Conservation (phyloP, 2,113 vertebrate species). For the Hyla sarda region DNA sequence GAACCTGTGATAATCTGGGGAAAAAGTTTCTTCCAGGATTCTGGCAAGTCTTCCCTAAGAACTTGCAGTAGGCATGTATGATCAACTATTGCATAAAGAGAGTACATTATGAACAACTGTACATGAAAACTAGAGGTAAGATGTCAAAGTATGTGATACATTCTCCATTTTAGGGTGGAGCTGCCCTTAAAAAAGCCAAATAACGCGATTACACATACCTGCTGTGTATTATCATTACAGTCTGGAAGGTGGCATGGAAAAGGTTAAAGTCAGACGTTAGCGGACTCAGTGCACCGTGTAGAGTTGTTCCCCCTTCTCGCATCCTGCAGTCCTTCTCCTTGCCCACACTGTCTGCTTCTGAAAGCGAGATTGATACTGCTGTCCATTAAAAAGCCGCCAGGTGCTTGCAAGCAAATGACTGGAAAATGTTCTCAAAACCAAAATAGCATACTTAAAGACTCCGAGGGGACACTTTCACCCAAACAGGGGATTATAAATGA, state of each 20-base stretch:
- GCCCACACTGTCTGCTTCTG: constrained; percentile 30
- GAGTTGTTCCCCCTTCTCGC: neutral
- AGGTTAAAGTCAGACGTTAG: constrained; percentile 30
- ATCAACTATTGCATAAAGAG: too few species aligned
- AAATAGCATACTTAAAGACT: constrained; percentile 52
- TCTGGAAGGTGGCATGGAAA: neutral
- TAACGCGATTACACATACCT: neutral
- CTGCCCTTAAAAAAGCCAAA: too few species aligned
- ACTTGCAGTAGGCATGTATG: too few species aligned
- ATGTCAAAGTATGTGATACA: too few species aligned
- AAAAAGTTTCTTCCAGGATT: too few species aligned
- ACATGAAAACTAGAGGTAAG: too few species aligned
- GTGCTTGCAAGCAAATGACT: constrained; percentile 56
- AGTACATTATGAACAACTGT: too few species aligned
- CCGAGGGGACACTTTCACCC: constrained; percentile 35
- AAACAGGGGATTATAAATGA: constrained; percentile 43
- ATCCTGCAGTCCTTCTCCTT: constrained; percentile 18
- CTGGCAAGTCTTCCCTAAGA: too few species aligned
- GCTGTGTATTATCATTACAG: neutral
- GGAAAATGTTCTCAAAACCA: constrained; percentile 53
- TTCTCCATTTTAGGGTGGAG: too few species aligned
- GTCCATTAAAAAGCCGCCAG: constrained; percentile 51
- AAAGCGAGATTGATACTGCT: constrained; percentile 49
- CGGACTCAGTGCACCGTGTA: constrained; percentile 2
- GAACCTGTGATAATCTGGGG: too few species aligned